A percentile compares a stretch with the other conserved stretches of the same genome.
phyloP scores from a whole-genome alignment of 35 echinoderm and acorn worm genomes.

The Lytechinus variegatus region DNA sequence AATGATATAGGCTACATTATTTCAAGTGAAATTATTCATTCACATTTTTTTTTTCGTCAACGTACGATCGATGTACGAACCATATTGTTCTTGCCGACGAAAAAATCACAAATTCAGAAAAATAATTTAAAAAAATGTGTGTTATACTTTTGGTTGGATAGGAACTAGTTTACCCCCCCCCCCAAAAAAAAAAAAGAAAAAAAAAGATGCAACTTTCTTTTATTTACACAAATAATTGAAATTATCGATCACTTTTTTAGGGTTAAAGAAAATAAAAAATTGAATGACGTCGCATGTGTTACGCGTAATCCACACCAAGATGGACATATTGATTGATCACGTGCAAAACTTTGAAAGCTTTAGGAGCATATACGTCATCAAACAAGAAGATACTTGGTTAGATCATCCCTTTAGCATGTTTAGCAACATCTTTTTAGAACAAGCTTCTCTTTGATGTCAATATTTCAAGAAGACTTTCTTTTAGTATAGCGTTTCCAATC shows the following conservation, averaged over 20 bases:
- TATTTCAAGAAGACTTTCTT: neutral
- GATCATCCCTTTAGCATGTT: no score
- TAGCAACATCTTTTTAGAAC: neutral
- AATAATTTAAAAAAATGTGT: no score
- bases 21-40: no score
- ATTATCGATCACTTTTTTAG: neutral
- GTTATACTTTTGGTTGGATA: no score
- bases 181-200: no score
- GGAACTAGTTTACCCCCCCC: no score
- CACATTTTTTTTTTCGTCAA: no score
- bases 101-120: no score
- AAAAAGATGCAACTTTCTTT: neutral
- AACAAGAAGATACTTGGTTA: neutral
- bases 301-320: neutral
- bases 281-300: neutral
- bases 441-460: neutral
- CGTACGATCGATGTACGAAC: no score
- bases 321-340: neutral
- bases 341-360: neutral
- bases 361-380: neutral
- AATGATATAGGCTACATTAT: no score
- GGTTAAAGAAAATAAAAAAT: neutral
- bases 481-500: neutral
- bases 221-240: neutral
- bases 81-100: no score